These are phyloP conservation scores for Zoanthus sociatus DNA, from an alignment of 92 coral and sea anemone species.

Conservation along the genomic window DNA sequence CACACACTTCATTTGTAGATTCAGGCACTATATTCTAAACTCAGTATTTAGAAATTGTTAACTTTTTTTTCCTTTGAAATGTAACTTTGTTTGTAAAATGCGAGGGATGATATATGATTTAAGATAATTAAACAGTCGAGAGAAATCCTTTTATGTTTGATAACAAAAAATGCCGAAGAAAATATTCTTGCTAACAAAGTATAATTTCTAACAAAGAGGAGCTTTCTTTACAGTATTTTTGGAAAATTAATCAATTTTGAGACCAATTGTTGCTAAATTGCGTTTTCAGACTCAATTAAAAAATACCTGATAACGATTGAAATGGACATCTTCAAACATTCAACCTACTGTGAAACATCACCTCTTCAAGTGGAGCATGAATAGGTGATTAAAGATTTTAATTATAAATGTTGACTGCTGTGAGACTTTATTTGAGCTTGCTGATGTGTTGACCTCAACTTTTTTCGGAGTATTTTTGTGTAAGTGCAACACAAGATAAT, in stretches of 20 bases:
- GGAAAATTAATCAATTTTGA: neutral
- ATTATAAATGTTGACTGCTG: neutral
- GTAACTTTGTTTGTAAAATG: neutral
- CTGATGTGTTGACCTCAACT: neutral
- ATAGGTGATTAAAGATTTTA: slow-evolving; percentile 11
- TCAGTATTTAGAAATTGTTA: neutral
- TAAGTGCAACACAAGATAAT: neutral
- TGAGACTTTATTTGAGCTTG: neutral
- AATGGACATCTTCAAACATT: slow-evolving; percentile 16
- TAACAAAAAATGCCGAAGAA: neutral
- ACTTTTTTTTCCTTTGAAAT: neutral
- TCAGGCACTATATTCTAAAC: neutral
- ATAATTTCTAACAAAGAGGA: neutral
- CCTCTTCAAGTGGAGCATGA: neutral
- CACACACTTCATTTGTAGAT: too few relatives aligned
- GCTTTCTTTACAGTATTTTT: neutral
- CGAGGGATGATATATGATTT: neutral
- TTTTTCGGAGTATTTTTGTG: neutral
- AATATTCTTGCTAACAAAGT: neutral
- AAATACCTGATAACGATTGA: neutral
- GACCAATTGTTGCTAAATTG: neutral
- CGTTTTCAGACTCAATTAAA: neutral
- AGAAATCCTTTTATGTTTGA: neutral
- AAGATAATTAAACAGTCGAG: neutral
- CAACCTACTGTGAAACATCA: slow-evolving; percentile 6